Evolutionary conservation across 2,888 invertebrate genomes (phyloP), one percentile per base, ranked within the genome.

Genomic region (Drosophila nigricruria): DNA sequence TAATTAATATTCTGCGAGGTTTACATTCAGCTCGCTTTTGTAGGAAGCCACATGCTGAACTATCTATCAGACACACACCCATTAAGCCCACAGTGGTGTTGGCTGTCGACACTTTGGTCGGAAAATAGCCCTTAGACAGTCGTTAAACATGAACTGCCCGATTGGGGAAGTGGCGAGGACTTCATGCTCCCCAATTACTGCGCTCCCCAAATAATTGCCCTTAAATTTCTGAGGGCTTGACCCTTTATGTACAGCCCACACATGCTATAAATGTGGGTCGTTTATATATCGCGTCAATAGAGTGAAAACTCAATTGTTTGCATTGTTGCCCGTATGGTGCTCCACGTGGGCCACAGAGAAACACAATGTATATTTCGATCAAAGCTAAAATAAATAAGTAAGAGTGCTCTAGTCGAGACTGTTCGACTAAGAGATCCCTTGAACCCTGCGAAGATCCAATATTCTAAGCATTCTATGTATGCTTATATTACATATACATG

Each of bases 1-100:
- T 77, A 73, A 77, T 77, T 73, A 77, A 70, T 73, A 77, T 57
- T 56, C 50, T 16, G 23, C 18, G 10, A 34, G 59, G 40, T 49
- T 66, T 43, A 43, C 59, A 45, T 25, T 54, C 34, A n/a, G 27
- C 38, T 47, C 25, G 25, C 36, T 18, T 23, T 34, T 0, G 56
- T 62, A 70, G 70, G 56, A 75, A 70, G 71, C 54, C 58, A 57
- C 64, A 68, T 62, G 40, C 23, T 40, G 38, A 40, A 45, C 30
- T 68, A 38, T 49, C 49, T 20, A 30, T 36, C 25, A 62, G 49
- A 18, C 18, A 61, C 42, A 56, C 42, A 57, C 4, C 25, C 36
- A 49, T 12, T 50, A 47, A 5, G 9, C 40, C 43, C 36, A 45
- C 18, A 45, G 34, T 34, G 12, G 14, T 34, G 32, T 53, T 63